These are phyloP conservation scores for Ancistrus triradiatus DNA, from an alignment of 2,113 vertebrate species.

Conservation along the genomic window DNA sequence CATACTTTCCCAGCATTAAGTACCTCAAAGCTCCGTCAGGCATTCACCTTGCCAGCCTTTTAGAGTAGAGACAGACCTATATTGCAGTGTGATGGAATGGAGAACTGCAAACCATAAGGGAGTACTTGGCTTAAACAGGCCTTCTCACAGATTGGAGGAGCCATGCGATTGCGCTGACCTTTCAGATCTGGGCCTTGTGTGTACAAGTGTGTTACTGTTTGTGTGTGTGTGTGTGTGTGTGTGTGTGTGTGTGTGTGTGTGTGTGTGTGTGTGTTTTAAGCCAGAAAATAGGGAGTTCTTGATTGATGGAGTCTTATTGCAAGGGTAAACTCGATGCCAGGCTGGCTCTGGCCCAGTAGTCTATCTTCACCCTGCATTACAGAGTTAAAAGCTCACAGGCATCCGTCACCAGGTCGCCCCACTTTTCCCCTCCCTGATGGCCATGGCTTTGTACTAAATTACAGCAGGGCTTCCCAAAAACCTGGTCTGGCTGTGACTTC, in stretches of 20 bases:
- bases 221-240: conserved; percentile 11
- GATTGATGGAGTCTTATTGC: conserved; percentile 39
- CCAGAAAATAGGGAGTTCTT: conserved; percentile 20
- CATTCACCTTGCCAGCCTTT: conserved; percentile 19
- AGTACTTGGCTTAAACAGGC: conserved; percentile 24
- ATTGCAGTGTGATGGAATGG: conserved; percentile 24
- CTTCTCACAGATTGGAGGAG: conserved; percentile 25
- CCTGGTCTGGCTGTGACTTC: conserved; percentile 18
- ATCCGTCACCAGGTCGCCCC: conserved; percentile 28
- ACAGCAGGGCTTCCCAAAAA: conserved; percentile 37
- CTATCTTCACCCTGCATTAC: conserved; percentile 32
- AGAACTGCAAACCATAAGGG: conserved; percentile 25
- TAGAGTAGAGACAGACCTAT: conserved; percentile 10
- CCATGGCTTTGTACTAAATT: conserved; percentile 15
- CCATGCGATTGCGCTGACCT: conserved; percentile 33
- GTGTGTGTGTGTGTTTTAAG: conserved; percentile 23
- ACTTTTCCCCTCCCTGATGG: conserved; percentile 1
- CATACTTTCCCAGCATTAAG: background rate
- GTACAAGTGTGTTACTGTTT: conserved; percentile 4
- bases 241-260: too few species aligned
- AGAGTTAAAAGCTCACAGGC: conserved; percentile 22
- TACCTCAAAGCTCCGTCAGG: conserved; percentile 2
- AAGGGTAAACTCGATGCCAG: conserved; percentile 30
- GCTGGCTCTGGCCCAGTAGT: conserved; percentile 33
- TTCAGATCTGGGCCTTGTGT: conserved; percentile 4